Evolutionary conservation across 2,113 vertebrate species (phyloP).

Genomic region (Calyptommatus sinebrachiatus): DNA sequence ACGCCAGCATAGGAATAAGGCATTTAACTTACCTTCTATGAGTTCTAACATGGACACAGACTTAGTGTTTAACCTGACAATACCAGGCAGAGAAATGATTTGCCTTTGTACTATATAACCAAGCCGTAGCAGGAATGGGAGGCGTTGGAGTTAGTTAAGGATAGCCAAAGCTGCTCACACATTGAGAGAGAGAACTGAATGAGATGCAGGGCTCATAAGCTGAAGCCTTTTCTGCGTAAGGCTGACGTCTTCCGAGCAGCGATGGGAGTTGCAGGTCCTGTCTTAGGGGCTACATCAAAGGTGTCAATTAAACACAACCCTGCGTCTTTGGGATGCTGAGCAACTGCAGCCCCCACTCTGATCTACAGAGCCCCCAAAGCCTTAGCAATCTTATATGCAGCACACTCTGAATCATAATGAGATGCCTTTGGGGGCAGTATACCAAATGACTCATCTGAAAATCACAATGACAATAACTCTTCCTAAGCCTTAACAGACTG

Average conservation of each 20-base stretch:
- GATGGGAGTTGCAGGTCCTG: constrained; percentile 81
- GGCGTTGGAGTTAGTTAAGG: constrained; percentile 67
- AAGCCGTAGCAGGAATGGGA: constrained; percentile 62
- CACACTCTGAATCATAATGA: constrained; percentile 74
- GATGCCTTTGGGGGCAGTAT: constrained; percentile 70
- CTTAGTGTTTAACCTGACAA: constrained; percentile 60
- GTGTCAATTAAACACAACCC: constrained; percentile 77
- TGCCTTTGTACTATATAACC: constrained; percentile 57
- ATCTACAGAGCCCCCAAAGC: constrained; percentile 69
- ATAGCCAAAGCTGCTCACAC: constrained; percentile 68
- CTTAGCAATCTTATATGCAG: constrained; percentile 56
- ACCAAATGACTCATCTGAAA: constrained; percentile 73
- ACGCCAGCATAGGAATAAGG: constrained; percentile 45
- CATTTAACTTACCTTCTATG: constrained; percentile 81
- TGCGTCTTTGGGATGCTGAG: constrained; percentile 63
- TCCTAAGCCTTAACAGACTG: constrained; percentile 62
- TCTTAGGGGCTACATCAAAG: constrained; percentile 81
- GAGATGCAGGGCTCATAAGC: constrained; percentile 77
- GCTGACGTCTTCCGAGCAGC: constrained; percentile 79
- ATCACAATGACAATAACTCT: constrained; percentile 70
- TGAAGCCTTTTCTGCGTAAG: constrained; percentile 78
- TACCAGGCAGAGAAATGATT: constrained; percentile 57
- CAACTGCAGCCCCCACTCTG: constrained; percentile 61
- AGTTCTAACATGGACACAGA: constrained; percentile 80
- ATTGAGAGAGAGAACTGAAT: constrained; percentile 65